A percentile compares a stretch with the other conserved stretches of the same genome.
Evolutionary conservation across 2,888 invertebrate species (phyloP).

Genomic region (Trissoscelio sp.): DNA sequence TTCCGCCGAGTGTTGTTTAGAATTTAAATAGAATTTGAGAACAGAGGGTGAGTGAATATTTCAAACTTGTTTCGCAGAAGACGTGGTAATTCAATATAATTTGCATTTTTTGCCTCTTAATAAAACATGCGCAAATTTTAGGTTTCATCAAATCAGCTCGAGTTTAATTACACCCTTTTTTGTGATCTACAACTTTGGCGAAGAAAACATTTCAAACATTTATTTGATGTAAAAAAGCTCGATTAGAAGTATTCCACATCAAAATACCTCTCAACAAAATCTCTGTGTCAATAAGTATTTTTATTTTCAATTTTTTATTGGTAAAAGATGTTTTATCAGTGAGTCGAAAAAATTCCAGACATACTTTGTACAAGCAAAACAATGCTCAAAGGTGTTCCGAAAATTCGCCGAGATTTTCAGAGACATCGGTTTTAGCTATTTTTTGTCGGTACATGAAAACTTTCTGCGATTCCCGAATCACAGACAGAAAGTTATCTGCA

Average conservation of each 20-base stretch:
- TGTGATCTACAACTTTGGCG: not conserved
- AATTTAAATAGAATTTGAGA: slow-evolving; percentile 47
- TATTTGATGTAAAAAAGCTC: no score
- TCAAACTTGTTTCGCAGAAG: slow-evolving; percentile 17
- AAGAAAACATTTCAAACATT: no score
- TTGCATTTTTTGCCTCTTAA: not conserved
- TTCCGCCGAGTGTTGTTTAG: slow-evolving; percentile 20
- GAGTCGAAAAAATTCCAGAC: slow-evolving; percentile 4
- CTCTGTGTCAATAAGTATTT: not conserved
- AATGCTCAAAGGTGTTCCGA: slow-evolving; percentile 20
- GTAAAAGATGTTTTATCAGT: slow-evolving; percentile 1
- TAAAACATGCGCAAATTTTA: not conserved
- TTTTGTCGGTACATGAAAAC: slow-evolving; percentile 5
- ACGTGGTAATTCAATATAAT: slow-evolving; percentile 12
- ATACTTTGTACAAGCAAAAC: slow-evolving; percentile 17
- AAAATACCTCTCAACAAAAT: not conserved
- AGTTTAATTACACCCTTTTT: not conserved
- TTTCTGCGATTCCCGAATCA: slow-evolving; percentile 6
- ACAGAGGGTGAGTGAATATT: slow-evolving; percentile 14
- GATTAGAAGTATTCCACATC: no score
- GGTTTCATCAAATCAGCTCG: not conserved
- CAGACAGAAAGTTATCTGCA: slow-evolving; percentile 10
- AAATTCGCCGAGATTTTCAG: slow-evolving; percentile 17
- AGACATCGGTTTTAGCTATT: slow-evolving; percentile 12
- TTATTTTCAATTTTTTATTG: slow-evolving; percentile 1